Evolutionary conservation across 92 coral and sea anemone species (phyloP).

Genomic region (Diadumene lineata): DNA sequence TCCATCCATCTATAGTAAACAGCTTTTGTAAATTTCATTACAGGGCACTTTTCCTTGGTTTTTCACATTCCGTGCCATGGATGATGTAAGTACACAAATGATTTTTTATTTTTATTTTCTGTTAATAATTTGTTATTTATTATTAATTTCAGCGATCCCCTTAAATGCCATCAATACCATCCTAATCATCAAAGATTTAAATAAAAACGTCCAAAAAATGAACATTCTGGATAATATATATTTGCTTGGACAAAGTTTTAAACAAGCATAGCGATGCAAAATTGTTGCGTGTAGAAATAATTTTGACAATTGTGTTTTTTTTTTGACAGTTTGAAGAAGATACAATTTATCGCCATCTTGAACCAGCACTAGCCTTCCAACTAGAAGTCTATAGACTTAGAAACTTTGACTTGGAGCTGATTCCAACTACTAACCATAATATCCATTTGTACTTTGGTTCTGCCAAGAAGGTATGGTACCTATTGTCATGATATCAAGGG

Average conservation of each 20-base stretch:
- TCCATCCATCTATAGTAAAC: too few relatives aligned
- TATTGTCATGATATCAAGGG: too few relatives aligned
- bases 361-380: constrained; percentile 97
- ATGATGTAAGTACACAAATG: constrained; percentile 73
- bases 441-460: constrained; percentile 90
- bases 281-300: too few relatives aligned
- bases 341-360: constrained; percentile 93
- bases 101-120: too few relatives aligned
- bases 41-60: constrained; percentile 98
- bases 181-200: too few relatives aligned
- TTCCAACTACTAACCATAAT: constrained; percentile 91
- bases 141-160: too few relatives aligned
- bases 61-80: constrained; percentile 85
- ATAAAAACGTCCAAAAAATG: too few relatives aligned
- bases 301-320: too few relatives aligned
- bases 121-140: too few relatives aligned
- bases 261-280: too few relatives aligned
- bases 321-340: constrained; percentile 81
- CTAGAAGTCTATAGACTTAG: constrained; percentile 86
- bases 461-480: constrained; percentile 77
- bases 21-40: neutral
- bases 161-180: too few relatives aligned
- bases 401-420: constrained; percentile 86
- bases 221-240: neutral
- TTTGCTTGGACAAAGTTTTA: neutral